These are phyloP conservation scores for Cephus cinctus DNA, from an alignment of 1,140 invertebrate genomes.

Conservation along the genomic window DNA sequence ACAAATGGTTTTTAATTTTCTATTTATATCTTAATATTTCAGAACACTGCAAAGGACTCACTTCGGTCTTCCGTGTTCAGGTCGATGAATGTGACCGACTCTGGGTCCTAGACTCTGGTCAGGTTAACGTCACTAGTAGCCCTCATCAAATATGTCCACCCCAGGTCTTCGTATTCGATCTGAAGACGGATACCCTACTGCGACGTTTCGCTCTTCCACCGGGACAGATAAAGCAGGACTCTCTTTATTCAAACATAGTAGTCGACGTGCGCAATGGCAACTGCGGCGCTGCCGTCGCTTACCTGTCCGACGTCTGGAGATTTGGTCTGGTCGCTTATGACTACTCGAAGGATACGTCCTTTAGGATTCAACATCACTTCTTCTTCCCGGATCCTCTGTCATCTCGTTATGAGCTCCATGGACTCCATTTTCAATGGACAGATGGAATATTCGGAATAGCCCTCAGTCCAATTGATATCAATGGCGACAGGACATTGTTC, in stretches of 20 bases:
- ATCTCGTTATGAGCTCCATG: constrained; percentile 64
- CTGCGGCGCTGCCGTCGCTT: constrained; percentile 68
- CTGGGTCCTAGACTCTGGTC: constrained; percentile 78
- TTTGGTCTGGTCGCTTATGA: constrained; percentile 72
- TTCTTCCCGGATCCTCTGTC: constrained; percentile 77
- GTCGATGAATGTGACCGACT: constrained; percentile 69
- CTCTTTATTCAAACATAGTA: constrained; percentile 72
- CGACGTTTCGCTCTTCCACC: constrained; percentile 64
- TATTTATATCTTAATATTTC: constrained; percentile 1
- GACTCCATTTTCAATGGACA: constrained; percentile 75
- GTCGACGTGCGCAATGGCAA: constrained; percentile 65
- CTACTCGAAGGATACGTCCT: constrained; percentile 65
- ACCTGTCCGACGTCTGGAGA: constrained; percentile 75
- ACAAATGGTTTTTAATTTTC: constrained; percentile 4
- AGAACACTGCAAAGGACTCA: constrained; percentile 64
- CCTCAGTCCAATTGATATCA: constrained; percentile 60
- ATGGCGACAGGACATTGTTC: constrained; percentile 64
- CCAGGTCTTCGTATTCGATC: constrained; percentile 72
- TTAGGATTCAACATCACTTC: constrained; percentile 70
- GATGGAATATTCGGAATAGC: constrained; percentile 79
- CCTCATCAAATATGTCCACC: constrained; percentile 71
- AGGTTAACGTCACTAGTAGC: constrained; percentile 68
- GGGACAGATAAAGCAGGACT: constrained; percentile 68
- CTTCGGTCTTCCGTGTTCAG: constrained; percentile 75
- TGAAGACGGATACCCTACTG: constrained; percentile 64